Conservation (phyloP, 2,797 vertebrate species). For the Hippocampus kuda region DNA sequence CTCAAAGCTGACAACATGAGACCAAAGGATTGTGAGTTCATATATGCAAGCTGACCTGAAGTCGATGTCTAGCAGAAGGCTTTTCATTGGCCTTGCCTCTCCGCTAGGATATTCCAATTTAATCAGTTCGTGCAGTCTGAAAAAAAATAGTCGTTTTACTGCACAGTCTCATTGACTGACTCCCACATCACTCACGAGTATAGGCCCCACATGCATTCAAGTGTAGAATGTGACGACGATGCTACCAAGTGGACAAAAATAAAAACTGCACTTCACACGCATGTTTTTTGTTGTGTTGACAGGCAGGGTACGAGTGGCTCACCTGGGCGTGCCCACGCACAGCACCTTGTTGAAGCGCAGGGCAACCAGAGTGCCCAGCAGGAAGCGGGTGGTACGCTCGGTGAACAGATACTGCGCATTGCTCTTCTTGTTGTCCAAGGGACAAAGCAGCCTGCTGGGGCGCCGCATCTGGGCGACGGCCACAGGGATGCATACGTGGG, state of each 20-base stretch:
- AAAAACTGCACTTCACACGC: background rate
- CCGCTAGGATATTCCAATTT: conserved; percentile 63
- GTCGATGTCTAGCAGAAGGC: conserved; percentile 91
- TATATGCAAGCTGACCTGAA: conserved; percentile 75
- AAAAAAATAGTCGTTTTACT: background rate
- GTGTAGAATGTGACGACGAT: background rate
- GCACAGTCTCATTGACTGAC: background rate
- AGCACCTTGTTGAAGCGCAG: conserved; percentile 80
- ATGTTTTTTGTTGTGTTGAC: background rate
- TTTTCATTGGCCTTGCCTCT: conserved; percentile 63
- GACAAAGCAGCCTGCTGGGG: conserved; percentile 77
- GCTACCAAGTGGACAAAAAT: background rate
- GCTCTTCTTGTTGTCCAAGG: conserved; percentile 88
- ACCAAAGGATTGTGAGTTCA: too few relatives aligned
- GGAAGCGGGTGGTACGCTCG: conserved; percentile 79
- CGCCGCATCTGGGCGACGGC: conserved; percentile 64
- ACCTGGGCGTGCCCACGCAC: conserved; percentile 87
- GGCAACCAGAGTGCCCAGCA: conserved; percentile 67
- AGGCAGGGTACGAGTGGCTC: background rate
- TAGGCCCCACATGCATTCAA: background rate
- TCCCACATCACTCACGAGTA: background rate
- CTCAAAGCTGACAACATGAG: background rate
- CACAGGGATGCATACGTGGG: conserved; percentile 60
- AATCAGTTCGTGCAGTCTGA: conserved; percentile 84
- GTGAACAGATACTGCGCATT: conserved; percentile 93